These are phyloP conservation scores for Ptychoptera contaminata DNA, from an alignment of 2,888 invertebrate genomes.

Conservation along the genomic window DNA sequence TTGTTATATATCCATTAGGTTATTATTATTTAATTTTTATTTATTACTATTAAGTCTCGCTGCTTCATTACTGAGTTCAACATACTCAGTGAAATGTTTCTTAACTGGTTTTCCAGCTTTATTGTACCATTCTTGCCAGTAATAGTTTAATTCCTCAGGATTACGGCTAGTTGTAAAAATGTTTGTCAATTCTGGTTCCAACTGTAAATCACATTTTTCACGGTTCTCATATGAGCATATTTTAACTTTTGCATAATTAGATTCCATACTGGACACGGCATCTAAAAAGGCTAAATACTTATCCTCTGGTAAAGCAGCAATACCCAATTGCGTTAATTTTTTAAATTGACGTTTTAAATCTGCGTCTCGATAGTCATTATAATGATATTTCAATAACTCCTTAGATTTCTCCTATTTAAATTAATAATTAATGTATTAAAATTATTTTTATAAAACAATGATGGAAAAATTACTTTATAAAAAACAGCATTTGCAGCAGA, in stretches of 20 bases:
- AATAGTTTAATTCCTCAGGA: slow-evolving; percentile 58
- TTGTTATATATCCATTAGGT: not conserved
- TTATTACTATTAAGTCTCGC: slow-evolving; percentile 48
- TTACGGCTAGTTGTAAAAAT: slow-evolving; percentile 52
- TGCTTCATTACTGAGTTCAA: slow-evolving; percentile 50
- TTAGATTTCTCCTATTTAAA: slow-evolving; percentile 14
- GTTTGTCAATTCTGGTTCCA: slow-evolving; percentile 62
- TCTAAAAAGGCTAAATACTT: slow-evolving; percentile 44
- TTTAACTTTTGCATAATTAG: slow-evolving; percentile 60
- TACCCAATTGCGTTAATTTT: slow-evolving; percentile 53
- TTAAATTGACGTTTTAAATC: slow-evolving; percentile 58
- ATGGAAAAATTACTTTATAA: slow-evolving; percentile 26
- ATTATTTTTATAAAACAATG: not conserved
- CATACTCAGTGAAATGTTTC: slow-evolving; percentile 46
- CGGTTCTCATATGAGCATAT: slow-evolving; percentile 52
- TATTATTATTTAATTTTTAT: not conserved
- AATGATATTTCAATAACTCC: slow-evolving; percentile 40
- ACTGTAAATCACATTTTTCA: slow-evolving; percentile 47
- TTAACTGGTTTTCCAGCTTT: slow-evolving; percentile 49
- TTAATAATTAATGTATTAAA: not conserved
- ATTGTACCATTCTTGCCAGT: slow-evolving; percentile 70
- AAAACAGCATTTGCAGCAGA: slow-evolving; percentile 24
- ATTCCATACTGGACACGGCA: slow-evolving; percentile 54
- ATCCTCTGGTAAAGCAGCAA: slow-evolving; percentile 52
- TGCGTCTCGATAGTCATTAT: slow-evolving; percentile 54